A percentile compares a stretch with the other conserved stretches of the same genome.
These are phyloP conservation scores for Numenius arquata DNA, from an alignment of 2,113 vertebrate species.

Conservation along the genomic window DNA sequence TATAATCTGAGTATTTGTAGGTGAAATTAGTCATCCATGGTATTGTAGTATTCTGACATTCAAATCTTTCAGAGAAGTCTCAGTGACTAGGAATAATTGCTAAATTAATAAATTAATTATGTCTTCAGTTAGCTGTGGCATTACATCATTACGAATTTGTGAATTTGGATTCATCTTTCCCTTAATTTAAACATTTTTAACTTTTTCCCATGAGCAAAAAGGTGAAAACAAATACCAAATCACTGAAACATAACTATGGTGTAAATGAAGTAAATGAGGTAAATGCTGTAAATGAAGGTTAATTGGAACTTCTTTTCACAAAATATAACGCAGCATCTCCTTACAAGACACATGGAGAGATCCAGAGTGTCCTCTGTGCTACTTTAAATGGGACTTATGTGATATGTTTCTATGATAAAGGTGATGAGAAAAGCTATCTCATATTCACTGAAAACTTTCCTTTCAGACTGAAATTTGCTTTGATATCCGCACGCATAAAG, in stretches of 20 bases:
- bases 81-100: background rate
- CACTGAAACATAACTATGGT: background rate
- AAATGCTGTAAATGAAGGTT: background rate
- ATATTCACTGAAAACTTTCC: background rate
- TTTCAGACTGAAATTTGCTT: background rate
- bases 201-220: background rate
- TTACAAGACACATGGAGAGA: background rate
- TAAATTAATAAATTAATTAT: slow-evolving; percentile 14
- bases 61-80: background rate
- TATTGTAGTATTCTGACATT: background rate
- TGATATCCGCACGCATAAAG: background rate
- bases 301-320: background rate
- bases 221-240: background rate
- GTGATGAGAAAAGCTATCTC: background rate
- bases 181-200: background rate
- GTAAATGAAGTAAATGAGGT: background rate
- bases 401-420: background rate
- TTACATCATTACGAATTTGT: background rate
- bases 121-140: background rate
- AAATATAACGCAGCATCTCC: background rate
- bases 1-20: background rate
- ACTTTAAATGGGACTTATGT: background rate
- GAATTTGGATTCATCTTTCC: background rate
- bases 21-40: background rate
- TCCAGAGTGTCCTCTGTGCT: background rate